Percentiles rank a stretch among this genome's conserved stretches.
Evolutionary conservation across 2,113 vertebrate genomes (phyloP).

Genomic region (Clarias macrocephalus): DNA sequence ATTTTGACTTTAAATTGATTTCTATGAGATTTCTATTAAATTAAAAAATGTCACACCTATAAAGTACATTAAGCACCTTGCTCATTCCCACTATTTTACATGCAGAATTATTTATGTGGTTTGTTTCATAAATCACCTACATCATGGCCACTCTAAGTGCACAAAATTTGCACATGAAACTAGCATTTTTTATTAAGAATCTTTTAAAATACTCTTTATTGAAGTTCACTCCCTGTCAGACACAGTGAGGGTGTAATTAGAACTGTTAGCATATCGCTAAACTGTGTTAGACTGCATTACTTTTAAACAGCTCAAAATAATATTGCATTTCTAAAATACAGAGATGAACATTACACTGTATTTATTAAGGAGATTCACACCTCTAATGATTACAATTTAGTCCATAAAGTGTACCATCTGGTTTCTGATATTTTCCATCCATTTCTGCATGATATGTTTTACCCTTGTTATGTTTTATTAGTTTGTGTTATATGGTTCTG

Average conservation of each 20-base stretch:
- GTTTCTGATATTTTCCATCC: not conserved
- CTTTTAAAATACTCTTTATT: not conserved
- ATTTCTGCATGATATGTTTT: not conserved
- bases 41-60: not conserved
- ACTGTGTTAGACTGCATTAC: not conserved
- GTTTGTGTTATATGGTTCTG: not conserved
- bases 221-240: not conserved
- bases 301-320: not conserved
- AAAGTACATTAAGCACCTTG: not conserved
- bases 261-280: not conserved
- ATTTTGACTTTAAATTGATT: too few species aligned
- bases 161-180: not conserved
- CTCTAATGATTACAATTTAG: not conserved
- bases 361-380: not conserved
- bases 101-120: not conserved
- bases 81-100: not conserved
- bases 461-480: not conserved
- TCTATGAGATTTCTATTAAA: not conserved
- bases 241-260: not conserved
- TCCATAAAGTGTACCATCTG: not conserved
- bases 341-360: not conserved
- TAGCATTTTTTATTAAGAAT: not conserved
- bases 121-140: not conserved
- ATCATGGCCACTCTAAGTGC: not conserved
- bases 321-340: not conserved